These are phyloP conservation scores for Eidolon dupreanum DNA, from an alignment of 2,797 vertebrate species.

Conservation along the genomic window DNA sequence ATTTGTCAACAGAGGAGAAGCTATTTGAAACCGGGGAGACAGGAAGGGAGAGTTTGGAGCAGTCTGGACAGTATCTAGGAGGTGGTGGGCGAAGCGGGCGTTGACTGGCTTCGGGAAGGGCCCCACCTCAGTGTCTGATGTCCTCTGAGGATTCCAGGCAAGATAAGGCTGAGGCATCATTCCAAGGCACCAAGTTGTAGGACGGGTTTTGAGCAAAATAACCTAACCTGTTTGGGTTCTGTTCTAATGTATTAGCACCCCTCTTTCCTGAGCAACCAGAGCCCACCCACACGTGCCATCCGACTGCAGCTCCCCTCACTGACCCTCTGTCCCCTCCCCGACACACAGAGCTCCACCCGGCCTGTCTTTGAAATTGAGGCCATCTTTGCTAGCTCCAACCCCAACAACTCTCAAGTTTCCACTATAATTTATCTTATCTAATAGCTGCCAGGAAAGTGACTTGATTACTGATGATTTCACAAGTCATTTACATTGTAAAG, in stretches of 20 bases:
- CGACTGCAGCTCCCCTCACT: neutral
- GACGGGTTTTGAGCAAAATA: conserved; percentile 28
- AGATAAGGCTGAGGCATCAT: neutral
- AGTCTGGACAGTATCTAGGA: accelerated
- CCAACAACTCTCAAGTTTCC: neutral
- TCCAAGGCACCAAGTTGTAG: neutral
- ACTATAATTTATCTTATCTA: neutral
- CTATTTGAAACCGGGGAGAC: neutral
- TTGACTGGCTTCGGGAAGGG: neutral
- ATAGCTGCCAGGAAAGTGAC: neutral
- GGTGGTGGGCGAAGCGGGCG: neutral
- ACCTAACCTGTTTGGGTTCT: neutral
- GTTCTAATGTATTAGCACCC: neutral
- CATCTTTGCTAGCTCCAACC: neutral
- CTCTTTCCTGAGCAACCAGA: neutral
- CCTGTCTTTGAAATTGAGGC: neutral
- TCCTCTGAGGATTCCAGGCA: neutral
- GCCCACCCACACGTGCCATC: neutral
- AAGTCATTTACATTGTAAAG: neutral
- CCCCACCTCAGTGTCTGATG: neutral
- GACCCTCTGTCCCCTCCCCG: accelerated
- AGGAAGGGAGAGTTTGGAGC: neutral
- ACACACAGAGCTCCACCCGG: neutral
- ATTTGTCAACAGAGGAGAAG: neutral
- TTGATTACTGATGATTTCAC: neutral